Evolutionary conservation across 2,888 invertebrate genomes (phyloP).

Genomic region (Adela reaumurella): DNA sequence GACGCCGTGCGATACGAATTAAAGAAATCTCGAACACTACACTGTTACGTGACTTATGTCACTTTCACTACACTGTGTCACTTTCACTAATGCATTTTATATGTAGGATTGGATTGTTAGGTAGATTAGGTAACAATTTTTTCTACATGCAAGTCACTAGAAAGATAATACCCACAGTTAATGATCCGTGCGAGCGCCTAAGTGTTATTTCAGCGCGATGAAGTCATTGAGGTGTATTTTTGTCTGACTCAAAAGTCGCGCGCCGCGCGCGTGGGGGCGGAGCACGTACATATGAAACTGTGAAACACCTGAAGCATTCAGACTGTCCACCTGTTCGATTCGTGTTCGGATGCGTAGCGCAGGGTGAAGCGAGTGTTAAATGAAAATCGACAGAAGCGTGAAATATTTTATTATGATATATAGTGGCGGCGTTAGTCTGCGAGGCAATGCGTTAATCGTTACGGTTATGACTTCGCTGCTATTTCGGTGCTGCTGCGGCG

Average conservation of each 20-base stretch:
- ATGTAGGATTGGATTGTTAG: no score
- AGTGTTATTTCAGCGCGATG: constrained; percentile 42
- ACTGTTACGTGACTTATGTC: no score
- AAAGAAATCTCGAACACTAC: no score
- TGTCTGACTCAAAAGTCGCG: constrained; percentile 11
- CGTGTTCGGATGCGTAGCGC: no score
- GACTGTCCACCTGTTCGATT: no score
- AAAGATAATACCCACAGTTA: neutral
- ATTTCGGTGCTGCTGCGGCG: constrained; percentile 24
- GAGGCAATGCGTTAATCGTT: neutral
- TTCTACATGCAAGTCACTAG: neutral
- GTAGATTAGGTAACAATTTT: no score
- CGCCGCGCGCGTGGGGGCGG: neutral
- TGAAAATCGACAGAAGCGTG: neutral
- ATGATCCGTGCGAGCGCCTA: neutral
- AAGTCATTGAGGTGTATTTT: constrained; percentile 46
- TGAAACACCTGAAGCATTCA: no score
- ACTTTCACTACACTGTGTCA: no score
- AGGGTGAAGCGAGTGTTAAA: neutral
- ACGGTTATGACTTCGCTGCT: neutral
- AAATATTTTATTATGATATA: neutral
- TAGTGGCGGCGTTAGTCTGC: neutral
- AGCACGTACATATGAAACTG: no score
- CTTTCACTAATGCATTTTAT: no score
- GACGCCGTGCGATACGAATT: no score